These are phyloP conservation scores for Stigmatopora argus DNA, from an alignment of 2,113 vertebrate species.

Conservation along the genomic window DNA sequence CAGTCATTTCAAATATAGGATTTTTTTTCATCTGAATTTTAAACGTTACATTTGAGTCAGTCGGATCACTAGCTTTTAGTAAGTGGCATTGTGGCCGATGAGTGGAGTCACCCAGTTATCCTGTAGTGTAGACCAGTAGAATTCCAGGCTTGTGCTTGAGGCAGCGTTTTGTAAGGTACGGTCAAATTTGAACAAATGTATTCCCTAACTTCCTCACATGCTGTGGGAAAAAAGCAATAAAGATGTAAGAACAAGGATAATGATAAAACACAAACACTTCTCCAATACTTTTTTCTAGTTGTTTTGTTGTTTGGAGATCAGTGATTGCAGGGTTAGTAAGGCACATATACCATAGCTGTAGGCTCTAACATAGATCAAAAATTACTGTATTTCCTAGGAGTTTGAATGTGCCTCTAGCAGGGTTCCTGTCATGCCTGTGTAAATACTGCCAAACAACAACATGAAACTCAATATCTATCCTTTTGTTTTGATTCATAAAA, in stretches of 20 bases:
- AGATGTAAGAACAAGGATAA: not conserved
- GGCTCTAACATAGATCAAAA: conserved; percentile 21
- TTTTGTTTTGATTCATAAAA: conserved; percentile 48
- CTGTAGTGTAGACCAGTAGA: not conserved
- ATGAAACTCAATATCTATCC: conserved; percentile 21
- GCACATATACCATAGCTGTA: conserved; percentile 7
- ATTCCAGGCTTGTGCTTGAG: not conserved
- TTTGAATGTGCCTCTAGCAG: not conserved
- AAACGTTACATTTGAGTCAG: not conserved
- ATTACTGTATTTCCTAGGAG: not conserved
- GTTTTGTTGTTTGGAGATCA: not conserved
- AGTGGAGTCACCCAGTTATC: not conserved
- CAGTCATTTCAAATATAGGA: too few species aligned
- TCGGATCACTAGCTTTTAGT: not conserved
- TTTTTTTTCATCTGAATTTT: too few species aligned
- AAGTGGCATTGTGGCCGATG: not conserved
- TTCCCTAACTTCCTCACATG: not conserved
- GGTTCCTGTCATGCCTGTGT: conserved; percentile 20
- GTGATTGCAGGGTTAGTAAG: conserved; percentile 15
- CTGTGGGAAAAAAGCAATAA: not conserved
- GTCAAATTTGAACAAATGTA: not conserved
- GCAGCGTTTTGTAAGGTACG: not conserved
- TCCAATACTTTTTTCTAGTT: not conserved
- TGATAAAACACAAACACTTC: not conserved
- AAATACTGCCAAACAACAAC: conserved; percentile 24